Evolutionary conservation across 2,797 vertebrate species (phyloP).

Genomic region (Sebastes hubbsi): DNA sequence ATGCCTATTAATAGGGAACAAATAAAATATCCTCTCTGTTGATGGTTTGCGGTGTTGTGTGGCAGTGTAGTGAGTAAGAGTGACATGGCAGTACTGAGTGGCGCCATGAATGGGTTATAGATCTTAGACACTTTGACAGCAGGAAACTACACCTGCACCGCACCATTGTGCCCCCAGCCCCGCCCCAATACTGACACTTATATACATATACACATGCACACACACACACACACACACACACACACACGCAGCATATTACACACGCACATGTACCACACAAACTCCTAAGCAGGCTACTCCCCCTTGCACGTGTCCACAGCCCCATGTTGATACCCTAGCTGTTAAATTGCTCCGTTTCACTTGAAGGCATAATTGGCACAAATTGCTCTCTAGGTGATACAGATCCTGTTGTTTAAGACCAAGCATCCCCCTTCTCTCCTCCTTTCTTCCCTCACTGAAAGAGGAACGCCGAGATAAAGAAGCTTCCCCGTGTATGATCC

Average conservation of each 20-base stretch:
- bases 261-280: slow-evolving; percentile 54
- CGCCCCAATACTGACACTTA: slow-evolving; percentile 56
- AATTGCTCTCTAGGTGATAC: slow-evolving; percentile 88
- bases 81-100: slow-evolving; percentile 47
- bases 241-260: slow-evolving; percentile 33
- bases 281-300: slow-evolving; percentile 75
- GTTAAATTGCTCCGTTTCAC: slow-evolving; percentile 87
- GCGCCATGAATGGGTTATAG: slow-evolving; percentile 64
- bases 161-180: slow-evolving; percentile 69
- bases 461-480: slow-evolving; percentile 75
- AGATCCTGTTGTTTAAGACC: slow-evolving; percentile 87
- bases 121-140: slow-evolving; percentile 81
- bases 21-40: background rate
- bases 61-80: slow-evolving; percentile 10
- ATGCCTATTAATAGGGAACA: background rate
- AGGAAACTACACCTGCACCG: slow-evolving; percentile 84
- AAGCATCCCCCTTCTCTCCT: slow-evolving; percentile 74
- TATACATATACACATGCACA: slow-evolving; percentile 28
- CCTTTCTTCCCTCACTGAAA: slow-evolving; percentile 71
- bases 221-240: slow-evolving; percentile 59
- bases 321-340: slow-evolving; percentile 86
- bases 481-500: slow-evolving; percentile 74
- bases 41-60: background rate
- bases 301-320: slow-evolving; percentile 83
- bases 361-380: slow-evolving; percentile 86